Evolutionary conservation across 2,113 vertebrate genomes (phyloP).

Genomic region (Dicrurus megarhynchus): DNA sequence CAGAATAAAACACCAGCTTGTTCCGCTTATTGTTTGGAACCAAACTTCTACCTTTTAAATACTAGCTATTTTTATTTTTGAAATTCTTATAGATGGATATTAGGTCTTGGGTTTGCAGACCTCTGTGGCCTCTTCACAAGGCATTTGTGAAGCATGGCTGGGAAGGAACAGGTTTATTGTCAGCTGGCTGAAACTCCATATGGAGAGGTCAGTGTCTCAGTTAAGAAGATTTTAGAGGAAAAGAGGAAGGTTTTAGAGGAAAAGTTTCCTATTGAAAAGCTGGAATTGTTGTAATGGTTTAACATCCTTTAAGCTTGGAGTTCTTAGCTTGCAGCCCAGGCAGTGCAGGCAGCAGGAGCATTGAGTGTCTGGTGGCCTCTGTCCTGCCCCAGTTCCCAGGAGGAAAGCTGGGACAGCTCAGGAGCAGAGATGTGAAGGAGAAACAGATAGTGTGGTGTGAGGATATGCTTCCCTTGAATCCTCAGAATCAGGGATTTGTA

Average conservation of each 20-base stretch:
- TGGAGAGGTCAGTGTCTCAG: background rate
- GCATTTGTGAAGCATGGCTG: background rate
- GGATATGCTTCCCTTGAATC: background rate
- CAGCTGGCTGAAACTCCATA: background rate
- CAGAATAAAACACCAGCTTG: background rate
- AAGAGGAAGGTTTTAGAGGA: background rate
- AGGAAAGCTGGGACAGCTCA: background rate
- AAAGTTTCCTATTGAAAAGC: background rate
- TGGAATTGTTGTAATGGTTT: background rate
- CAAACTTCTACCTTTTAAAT: background rate
- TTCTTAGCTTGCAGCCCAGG: background rate
- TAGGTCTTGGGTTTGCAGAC: background rate
- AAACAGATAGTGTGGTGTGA: fast-evolving
- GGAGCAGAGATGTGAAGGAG: background rate
- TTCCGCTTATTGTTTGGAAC: background rate
- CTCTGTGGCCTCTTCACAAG: background rate
- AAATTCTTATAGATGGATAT: background rate
- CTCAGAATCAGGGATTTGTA: background rate
- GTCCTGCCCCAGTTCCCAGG: background rate
- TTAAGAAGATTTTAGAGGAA: background rate
- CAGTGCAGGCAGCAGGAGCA: background rate
- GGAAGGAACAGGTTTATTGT: background rate
- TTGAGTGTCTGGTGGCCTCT: background rate
- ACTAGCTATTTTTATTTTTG: background rate
- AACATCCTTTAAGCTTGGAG: background rate